A percentile compares a stretch with the other conserved stretches of the same genome.
phyloP scores from a whole-genome alignment of 64 coral and sea anemone species.

The Catalaphyllia jardinei region DNA sequence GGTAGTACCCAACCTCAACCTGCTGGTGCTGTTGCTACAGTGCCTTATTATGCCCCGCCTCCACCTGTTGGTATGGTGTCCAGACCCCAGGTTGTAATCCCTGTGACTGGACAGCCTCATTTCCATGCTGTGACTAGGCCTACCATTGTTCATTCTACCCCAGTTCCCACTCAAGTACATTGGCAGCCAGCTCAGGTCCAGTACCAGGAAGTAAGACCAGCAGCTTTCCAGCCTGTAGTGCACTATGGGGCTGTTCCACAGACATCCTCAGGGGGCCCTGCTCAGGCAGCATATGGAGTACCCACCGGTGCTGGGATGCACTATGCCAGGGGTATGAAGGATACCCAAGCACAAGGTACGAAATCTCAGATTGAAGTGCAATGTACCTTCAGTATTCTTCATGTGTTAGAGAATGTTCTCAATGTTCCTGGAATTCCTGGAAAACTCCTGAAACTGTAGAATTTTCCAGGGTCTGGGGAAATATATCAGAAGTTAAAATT shows the following conservation, averaged over 20 bases:
- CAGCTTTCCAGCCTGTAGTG: conserved; percentile 34
- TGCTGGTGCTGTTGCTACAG: conserved; percentile 42
- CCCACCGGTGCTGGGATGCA: conserved; percentile 17
- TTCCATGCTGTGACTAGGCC: conserved; percentile 44
- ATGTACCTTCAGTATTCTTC: too few relatives aligned
- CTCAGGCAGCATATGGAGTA: conserved; percentile 41
- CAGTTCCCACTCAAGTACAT: conserved; percentile 38
- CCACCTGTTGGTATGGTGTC: conserved; percentile 55
- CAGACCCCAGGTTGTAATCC: conserved; percentile 68
- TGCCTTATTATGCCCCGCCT: conserved; percentile 55
- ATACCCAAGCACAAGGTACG: conserved; percentile 60
- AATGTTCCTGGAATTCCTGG: too few relatives aligned
- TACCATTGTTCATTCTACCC: conserved; percentile 14
- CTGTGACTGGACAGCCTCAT: conserved; percentile 44
- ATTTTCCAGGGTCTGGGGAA: too few relatives aligned
- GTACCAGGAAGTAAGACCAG: conserved; percentile 25
- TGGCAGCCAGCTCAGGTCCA: conserved; percentile 61
- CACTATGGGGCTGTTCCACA: conserved; percentile 65
- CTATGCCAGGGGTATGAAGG: conserved; percentile 56
- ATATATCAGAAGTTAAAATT: too few relatives aligned
- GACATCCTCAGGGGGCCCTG: neutral
- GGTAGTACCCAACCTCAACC: conserved; percentile 48
- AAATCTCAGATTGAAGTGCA: too few relatives aligned
- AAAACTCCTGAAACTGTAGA: too few relatives aligned
- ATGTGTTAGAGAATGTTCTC: too few relatives aligned